Conservation (phyloP, 2,113 vertebrate species). For the Tor tambroides region DNA sequence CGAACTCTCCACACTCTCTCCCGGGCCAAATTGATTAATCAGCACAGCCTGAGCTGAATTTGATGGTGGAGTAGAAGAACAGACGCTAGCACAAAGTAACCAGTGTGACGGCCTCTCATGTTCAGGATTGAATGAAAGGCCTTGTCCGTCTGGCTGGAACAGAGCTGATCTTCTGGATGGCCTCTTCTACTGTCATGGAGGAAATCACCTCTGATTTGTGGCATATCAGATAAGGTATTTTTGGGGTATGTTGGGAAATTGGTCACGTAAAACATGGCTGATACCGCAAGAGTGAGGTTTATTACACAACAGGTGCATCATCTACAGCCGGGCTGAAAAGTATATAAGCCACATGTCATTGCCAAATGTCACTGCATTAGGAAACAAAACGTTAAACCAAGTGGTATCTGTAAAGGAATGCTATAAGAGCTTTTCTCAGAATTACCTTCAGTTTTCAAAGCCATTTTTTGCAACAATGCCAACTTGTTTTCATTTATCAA, state of each 20-base stretch:
- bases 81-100: constrained; percentile 41
- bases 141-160: constrained; percentile 33
- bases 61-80: constrained; percentile 40
- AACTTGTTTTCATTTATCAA: background rate
- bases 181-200: background rate
- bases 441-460: background rate
- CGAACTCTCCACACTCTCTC: background rate
- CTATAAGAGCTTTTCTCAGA: no score
- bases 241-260: background rate
- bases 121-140: constrained; percentile 10
- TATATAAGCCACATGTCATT: background rate
- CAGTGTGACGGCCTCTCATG: background rate
- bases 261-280: no score
- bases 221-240: constrained; percentile 25
- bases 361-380: background rate
- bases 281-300: background rate
- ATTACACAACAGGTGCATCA: background rate
- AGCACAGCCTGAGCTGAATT: constrained; percentile 68
- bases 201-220: constrained; percentile 14
- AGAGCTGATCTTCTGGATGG: constrained; percentile 6
- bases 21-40: constrained; percentile 66
- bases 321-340: background rate
- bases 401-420: background rate
- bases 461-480: no score
- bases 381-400: background rate